A percentile compares a stretch with the other conserved stretches of the same genome.
These are phyloP conservation scores for Geotrypetes seraphini DNA, from an alignment of 2,797 vertebrate species.

Conservation along the genomic window DNA sequence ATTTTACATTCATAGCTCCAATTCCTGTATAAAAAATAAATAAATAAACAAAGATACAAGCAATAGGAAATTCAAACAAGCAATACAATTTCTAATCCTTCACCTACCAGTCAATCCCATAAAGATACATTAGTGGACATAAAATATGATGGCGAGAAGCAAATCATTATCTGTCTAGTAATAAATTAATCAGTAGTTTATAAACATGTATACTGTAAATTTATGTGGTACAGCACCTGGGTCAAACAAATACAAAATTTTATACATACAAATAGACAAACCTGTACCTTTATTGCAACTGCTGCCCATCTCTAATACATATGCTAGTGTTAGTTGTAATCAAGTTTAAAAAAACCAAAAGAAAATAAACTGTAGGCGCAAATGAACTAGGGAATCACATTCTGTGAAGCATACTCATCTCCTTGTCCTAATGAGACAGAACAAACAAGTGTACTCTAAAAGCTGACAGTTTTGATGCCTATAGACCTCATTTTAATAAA, in stretches of 20 bases:
- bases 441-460: slow-evolving; percentile 29
- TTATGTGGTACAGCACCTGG: no score
- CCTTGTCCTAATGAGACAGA: slow-evolving; percentile 31
- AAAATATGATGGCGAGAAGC: no score
- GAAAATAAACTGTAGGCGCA: slow-evolving; percentile 38
- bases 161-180: no score
- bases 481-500: slow-evolving; percentile 35
- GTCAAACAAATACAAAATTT: slow-evolving; percentile 14
- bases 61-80: no score
- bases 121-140: no score
- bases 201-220: no score
- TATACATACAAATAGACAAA: slow-evolving; percentile 15
- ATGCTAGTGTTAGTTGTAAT: slow-evolving; percentile 48
- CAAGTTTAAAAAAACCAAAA: slow-evolving; percentile 45
- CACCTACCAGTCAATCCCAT: no score
- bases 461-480: slow-evolving; percentile 45
- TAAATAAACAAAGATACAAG: no score
- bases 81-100: no score
- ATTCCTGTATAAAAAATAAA: no score
- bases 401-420: slow-evolving; percentile 52
- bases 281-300: slow-evolving; percentile 89
- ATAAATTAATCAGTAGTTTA: no score
- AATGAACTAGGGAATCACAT: slow-evolving; percentile 34
- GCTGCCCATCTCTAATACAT: slow-evolving; percentile 81
- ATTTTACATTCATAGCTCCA: no score